Percentiles rank a stretch among this genome's conserved stretches.
These are phyloP conservation scores for Apodemia hepburni DNA, from an alignment of 2,888 invertebrate species.

Conservation along the genomic window DNA sequence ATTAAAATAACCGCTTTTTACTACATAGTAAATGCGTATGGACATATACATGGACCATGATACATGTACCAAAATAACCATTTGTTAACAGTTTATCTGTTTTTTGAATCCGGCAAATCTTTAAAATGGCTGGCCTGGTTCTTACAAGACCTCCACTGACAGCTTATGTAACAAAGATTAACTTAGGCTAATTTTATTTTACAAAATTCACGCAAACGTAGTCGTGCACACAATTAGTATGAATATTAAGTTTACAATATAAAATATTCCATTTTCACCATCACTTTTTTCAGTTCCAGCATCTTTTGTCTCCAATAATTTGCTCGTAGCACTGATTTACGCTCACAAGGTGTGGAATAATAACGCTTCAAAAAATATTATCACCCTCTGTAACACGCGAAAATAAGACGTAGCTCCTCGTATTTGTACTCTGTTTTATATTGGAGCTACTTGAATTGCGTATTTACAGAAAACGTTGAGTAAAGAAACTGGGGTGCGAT, in stretches of 20 bases:
- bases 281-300: slow-evolving; percentile 70
- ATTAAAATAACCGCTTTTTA: too few relatives aligned
- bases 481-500: slow-evolving; percentile 71
- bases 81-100: too few relatives aligned
- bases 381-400: slow-evolving; percentile 43
- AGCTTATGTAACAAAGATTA: too few relatives aligned
- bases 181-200: too few relatives aligned
- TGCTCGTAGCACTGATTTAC: slow-evolving; percentile 77
- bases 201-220: too few relatives aligned
- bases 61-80: too few relatives aligned
- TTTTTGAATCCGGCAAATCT: too few relatives aligned
- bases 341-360: slow-evolving; percentile 80
- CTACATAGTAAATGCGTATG: too few relatives aligned
- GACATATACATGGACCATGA: too few relatives aligned
- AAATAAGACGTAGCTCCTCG: slow-evolving; percentile 40
- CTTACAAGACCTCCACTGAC: too few relatives aligned
- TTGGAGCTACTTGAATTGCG: slow-evolving; percentile 41
- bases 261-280: slow-evolving; percentile 26
- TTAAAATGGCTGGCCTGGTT: too few relatives aligned
- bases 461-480: slow-evolving; percentile 72
- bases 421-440: slow-evolving; percentile 42
- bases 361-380: slow-evolving; percentile 72
- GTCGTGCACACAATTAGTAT: too few relatives aligned
- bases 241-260: neutral
- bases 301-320: slow-evolving; percentile 71